phyloP scores from a whole-genome alignment of 2,113 vertebrate genomes.

The Machaerirhynchus nigripectus region DNA sequence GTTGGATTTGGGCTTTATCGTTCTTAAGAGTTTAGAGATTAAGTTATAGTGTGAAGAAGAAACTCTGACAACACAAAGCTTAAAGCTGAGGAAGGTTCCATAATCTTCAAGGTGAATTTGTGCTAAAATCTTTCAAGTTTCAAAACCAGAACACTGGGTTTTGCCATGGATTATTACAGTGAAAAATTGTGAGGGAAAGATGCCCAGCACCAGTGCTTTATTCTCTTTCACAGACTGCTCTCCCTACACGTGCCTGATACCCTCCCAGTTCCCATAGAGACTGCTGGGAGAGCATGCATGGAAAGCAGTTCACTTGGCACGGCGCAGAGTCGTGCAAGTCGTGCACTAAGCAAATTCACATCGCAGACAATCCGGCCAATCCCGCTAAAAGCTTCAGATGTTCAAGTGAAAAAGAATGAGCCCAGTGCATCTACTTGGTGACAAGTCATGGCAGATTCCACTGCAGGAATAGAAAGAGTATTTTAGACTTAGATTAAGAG shows the following conservation, averaged over 20 bases:
- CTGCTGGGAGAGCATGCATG: background rate
- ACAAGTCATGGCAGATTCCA: background rate
- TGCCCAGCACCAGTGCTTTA: background rate
- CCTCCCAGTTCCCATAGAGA: background rate
- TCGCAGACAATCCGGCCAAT: background rate
- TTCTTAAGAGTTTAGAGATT: background rate
- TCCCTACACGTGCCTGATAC: background rate
- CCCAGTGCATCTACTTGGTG: background rate
- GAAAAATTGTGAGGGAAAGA: background rate
- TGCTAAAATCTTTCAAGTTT: background rate
- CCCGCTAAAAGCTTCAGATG: background rate
- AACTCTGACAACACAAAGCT: background rate
- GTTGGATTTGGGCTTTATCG: background rate
- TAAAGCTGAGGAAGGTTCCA: background rate
- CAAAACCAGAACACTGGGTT: background rate
- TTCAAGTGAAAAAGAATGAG: background rate
- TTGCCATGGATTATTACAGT: background rate
- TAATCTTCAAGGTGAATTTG: background rate
- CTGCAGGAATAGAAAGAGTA: background rate
- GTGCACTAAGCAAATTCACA: background rate
- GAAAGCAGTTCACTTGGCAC: background rate
- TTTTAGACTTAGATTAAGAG: background rate
- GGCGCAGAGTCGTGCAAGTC: background rate
- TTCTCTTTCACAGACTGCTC: background rate
- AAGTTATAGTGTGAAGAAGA: background rate